Evolutionary conservation across 2,797 vertebrate species (phyloP), one percentile per base, ranked within the genome.

Genomic region (Chelonia mydas): DNA sequence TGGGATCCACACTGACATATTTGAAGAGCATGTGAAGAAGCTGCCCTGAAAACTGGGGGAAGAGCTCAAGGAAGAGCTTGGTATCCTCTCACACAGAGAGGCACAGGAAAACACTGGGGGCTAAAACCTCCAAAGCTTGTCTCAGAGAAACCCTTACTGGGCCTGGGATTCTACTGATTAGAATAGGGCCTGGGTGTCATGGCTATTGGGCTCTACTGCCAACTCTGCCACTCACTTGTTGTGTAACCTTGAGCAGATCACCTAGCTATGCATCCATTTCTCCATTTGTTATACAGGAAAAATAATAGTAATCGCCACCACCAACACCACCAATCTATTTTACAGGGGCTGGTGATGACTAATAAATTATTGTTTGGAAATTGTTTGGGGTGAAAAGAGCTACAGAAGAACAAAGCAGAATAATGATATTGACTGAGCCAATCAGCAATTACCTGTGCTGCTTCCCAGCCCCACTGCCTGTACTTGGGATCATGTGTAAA

Each of bases 381-480:
- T 72, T 5, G 7, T 55, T 93, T 0, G 0, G 72, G 25, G 77
- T 11, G 17, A 6, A 92, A 84, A 50, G 4, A 11, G 21, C 72
- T 79, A 81, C 50, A 47, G 84, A 96, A 90, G 11, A 28, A 54
- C 93, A 90, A 49, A 1, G 13, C 1, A 68, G 33, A 78, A 88
- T 83, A 11, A 50, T 47, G 82, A 65, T 19, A 74, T 3, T 54
- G 13, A 81, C 27, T 57, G 50, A 93, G 83, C 49, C 8, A 59
- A 85, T 86, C 5, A 82, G 88, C 23, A 89, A 19, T 97, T 97
- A 99, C 99, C 99, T 99, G 99, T 1, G 98, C 98, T 83, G 99
- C 99, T 97, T 99, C 99, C 99, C 99, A 99, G 98, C 99, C 99
- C 99, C 99, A 99, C 97, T 99, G 99, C 54, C 99, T 98, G 97